Evolutionary conservation across 2,888 invertebrate species (phyloP), one percentile per base, ranked within the genome.

Genomic region (Leptinotarsa haldemani): DNA sequence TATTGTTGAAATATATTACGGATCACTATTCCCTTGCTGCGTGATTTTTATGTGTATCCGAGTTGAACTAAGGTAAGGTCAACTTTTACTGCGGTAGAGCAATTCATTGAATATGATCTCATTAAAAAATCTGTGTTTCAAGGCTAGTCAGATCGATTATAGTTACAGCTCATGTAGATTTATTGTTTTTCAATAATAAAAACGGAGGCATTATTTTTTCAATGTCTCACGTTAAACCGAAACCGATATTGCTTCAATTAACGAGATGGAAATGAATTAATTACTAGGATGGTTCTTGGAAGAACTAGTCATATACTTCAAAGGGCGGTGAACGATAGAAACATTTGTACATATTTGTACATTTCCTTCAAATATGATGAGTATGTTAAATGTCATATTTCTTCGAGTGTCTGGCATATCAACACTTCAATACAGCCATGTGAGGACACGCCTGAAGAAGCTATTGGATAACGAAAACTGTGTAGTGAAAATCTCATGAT

Each of bases 51-150:
- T 61, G 61, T 61, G 61, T 30, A 61, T 61, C 61, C 40, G 67
- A 67, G 30, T 67, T 22, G 53, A 67, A 53, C 67, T 67, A 53
- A 67, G 30, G 20, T 53, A 53, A 67, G 67, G 67, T 67, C 67
- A 67, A 52, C 48, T 30, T 40, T 47, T 30, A 20, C 67, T 67
- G 40, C 52, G 67, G 40, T 40, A 67, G 25, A 20, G 20, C 67
- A 67, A 67, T 40, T 53, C 67, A 67, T 67, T 67, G 40, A 5
- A 30, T 40, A 18, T 67, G 52, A 52, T 67, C 53, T 67, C 52
- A 52, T 67, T 40, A 67, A 67, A 67, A 67, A 52, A 22, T 16
- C 65, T 61, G 25, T 61, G 2, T 50, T 50, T 47, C 30, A 67
- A 67, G 67, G 67, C 48, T 53, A 67, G 13, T 53, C 22, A n/a